Evolutionary conservation across 2,888 invertebrate genomes (phyloP), one percentile per base, ranked within the genome.

Genomic region (Drosophila villosipedis): DNA sequence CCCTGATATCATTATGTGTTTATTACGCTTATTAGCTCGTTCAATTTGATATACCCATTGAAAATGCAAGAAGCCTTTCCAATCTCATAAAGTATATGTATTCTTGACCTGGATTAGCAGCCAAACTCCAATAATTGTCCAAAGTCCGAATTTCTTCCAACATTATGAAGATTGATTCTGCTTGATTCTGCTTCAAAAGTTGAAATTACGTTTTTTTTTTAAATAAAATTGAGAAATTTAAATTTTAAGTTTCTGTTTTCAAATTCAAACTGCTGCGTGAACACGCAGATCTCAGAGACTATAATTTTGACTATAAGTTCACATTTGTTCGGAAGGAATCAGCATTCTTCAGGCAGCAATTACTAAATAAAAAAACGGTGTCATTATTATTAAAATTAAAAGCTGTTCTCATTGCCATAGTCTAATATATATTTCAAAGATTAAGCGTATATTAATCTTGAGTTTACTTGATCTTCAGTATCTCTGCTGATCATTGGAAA

Each of bases 1-100:
- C n/a, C 59, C 70, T n/a, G 31, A 2, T 25, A 58, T 59, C 1
- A 43, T 12, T 14, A 39, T 30, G 37, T 50, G 25, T 43, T 62
- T 39, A 33, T 50, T 68, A 12, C 14, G 22, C 1, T 33, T 1
- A 12, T 19, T 28, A n/a, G 14, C 25, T 58, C 19, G 16, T 14
- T 16, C 3, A 16, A 12, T n/a, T 52, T 41, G 9, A 4, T n/a
- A 47, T 12, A 22, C 43, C 12, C 43, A 16, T 49, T 25, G 4
- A 25, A 49, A 49, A 9, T 28, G 14, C 22, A 39, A 4, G 41
- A 10, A n/a, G 2, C n/a, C 4, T 19, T 4, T 9, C 2, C 19
- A 47, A 7, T 4, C 22, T 47, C 7, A 16, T 22, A 47, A 47
- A 7, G 1, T 2, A 22, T 22, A 7, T 22, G 22, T 47, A 22